These are phyloP conservation scores for Pristionchus entomophagus DNA, from an alignment of 2,888 invertebrate species.

Conservation along the genomic window DNA sequence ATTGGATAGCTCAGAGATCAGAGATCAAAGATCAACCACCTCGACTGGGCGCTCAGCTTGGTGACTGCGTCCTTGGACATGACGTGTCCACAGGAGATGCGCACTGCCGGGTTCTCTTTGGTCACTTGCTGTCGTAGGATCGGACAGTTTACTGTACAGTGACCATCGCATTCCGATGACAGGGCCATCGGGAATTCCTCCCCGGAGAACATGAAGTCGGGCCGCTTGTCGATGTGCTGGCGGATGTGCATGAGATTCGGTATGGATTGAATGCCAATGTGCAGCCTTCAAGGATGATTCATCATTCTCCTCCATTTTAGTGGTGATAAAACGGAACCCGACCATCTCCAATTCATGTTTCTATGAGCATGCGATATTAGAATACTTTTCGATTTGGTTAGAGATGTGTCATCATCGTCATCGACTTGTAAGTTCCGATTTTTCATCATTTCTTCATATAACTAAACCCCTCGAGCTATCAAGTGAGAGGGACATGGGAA, in stretches of 20 bases:
- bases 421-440: too few relatives aligned
- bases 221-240: constrained; percentile 46
- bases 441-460: neutral
- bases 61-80: constrained; percentile 96
- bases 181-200: constrained; percentile 90
- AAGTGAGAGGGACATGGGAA: neutral
- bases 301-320: neutral
- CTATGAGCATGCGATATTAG: too few relatives aligned
- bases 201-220: constrained; percentile 89
- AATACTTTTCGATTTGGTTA: too few relatives aligned
- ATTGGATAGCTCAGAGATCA: neutral
- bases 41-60: constrained; percentile 81
- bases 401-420: too few relatives aligned
- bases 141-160: constrained; percentile 98
- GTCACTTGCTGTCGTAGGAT: constrained; percentile 96
- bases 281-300: constrained; percentile 82
- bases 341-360: too few relatives aligned
- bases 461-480: constrained; percentile 4
- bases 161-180: constrained; percentile 87
- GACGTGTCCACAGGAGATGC: constrained; percentile 96
- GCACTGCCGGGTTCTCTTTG: constrained; percentile 96
- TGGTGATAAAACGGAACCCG: neutral
- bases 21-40: neutral
- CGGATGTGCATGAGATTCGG: constrained; percentile 92
- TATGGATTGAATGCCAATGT: constrained; percentile 92